These are phyloP conservation scores for Butorides virescens DNA, from an alignment of 2,113 vertebrate species.

Conservation along the genomic window DNA sequence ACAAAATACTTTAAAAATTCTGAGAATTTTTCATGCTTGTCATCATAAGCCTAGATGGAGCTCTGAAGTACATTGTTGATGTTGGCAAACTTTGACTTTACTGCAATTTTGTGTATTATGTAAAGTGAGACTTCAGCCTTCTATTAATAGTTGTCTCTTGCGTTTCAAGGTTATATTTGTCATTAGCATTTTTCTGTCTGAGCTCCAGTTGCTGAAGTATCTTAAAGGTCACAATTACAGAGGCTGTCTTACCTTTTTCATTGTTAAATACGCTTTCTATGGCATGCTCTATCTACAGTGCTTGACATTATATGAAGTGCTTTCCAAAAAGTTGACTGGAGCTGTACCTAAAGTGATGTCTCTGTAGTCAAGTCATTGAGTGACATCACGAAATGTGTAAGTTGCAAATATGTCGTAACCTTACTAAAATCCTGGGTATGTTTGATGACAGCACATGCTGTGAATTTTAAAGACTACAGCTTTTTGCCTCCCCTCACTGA, in stretches of 20 bases:
- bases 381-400: not conserved
- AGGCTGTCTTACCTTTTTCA: not conserved
- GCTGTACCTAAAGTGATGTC: not conserved
- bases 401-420: not conserved
- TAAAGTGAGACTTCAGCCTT: not conserved
- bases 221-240: not conserved
- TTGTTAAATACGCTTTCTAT: not conserved
- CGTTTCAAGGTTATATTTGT: not conserved
- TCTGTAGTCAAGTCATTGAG: not conserved
- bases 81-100: not conserved
- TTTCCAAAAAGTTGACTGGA: not conserved
- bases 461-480: not conserved
- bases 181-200: conserved; percentile 2
- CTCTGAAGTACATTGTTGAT: not conserved
- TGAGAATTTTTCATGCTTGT: not conserved
- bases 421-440: not conserved
- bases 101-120: not conserved
- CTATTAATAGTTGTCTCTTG: not conserved
- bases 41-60: not conserved
- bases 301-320: fast-evolving
- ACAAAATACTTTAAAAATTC: not conserved
- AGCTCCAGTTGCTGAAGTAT: not conserved
- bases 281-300: not conserved
- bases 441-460: not conserved
- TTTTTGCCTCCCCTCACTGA: not conserved